Base-by-base conservation (phyloP, 2,888 invertebrate species). In the Noctua fimbriata region DNA sequence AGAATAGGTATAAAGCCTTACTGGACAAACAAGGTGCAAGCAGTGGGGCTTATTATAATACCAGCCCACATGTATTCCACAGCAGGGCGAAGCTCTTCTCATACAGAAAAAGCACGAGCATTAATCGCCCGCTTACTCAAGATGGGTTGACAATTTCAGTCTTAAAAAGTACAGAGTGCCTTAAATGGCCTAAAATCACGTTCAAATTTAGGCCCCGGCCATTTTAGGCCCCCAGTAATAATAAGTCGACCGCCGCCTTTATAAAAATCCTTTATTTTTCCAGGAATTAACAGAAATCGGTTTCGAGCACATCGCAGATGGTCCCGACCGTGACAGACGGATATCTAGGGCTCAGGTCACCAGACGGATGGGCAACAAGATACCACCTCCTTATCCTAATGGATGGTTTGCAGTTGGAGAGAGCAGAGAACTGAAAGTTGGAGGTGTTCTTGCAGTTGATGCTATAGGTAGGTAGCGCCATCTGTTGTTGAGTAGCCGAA, bases 341-440 rank as follows among this genome's bases (percentile, higher is more conserved):
- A 95, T 97, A 44, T 93, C 95, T 18, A 93, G 97, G 1, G 93
- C 97, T 0, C 96, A 97, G 83, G 94, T 93, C 0, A 91, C 97
- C 1, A 94, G 98, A 14, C 97, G 97, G 78, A 94, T 97, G 12
- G 98, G 98, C 0, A 95, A 97, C 0, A 95, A 95, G 73, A 92
- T 98, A 5, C 99, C 99, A 0, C 99, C 99, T 0, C 98, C 98
- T 0, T 99, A 97, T 92, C 99, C 99, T 0, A 99, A 99, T 91
- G 99, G 99, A 0, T 99, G 99, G 99, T 99, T 98, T 89, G 98
- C 97, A 0, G 92, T 99, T 2, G 95, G 98, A 0, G 99, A 99
- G 92, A 98, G 98, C 6, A 94, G 96, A 12, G 95, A 97, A 0
- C 91, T 99, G 32, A 95, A 94, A 63, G 89, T 92, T 0, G 97